These are phyloP conservation scores for Nyctibius grandis DNA, from an alignment of 2,797 vertebrate genomes.

Conservation along the genomic window DNA sequence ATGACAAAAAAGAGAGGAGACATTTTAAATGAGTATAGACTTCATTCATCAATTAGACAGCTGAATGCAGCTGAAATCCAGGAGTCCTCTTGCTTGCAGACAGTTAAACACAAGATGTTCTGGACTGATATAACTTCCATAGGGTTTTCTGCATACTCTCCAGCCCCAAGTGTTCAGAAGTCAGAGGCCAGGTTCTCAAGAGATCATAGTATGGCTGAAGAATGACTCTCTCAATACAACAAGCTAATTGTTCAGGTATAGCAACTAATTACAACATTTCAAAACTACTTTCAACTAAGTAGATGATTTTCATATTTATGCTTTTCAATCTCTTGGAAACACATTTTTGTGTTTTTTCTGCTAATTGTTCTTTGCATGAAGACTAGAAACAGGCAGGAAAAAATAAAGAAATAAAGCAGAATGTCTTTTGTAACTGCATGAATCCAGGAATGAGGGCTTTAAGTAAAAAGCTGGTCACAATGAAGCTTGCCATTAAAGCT, in stretches of 20 bases:
- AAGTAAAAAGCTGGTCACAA: neutral
- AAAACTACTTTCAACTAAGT: neutral
- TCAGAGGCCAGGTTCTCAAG: neutral
- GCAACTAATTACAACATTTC: neutral
- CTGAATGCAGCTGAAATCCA: neutral
- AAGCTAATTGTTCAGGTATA: neutral
- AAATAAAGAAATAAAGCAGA: neutral
- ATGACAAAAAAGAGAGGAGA: neutral
- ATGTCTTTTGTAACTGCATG: neutral
- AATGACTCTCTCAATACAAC: neutral
- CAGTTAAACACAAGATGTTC: neutral
- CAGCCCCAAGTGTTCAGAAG: neutral
- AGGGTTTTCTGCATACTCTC: neutral
- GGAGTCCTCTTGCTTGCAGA: neutral
- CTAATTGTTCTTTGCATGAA: neutral
- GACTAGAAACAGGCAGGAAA: neutral
- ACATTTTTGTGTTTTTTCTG: neutral
- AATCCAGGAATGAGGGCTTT: neutral
- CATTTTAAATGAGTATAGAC: neutral
- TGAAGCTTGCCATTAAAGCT: neutral
- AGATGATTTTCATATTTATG: neutral
- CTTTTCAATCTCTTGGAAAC: neutral
- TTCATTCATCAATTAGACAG: neutral
- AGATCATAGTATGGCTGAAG: neutral
- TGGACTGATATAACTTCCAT: neutral